A percentile compares a stretch with the other conserved stretches of the same genome.
phyloP scores from a whole-genome alignment of 92 coral and sea anemone species.

The Anthopleura xanthogrammica region DNA sequence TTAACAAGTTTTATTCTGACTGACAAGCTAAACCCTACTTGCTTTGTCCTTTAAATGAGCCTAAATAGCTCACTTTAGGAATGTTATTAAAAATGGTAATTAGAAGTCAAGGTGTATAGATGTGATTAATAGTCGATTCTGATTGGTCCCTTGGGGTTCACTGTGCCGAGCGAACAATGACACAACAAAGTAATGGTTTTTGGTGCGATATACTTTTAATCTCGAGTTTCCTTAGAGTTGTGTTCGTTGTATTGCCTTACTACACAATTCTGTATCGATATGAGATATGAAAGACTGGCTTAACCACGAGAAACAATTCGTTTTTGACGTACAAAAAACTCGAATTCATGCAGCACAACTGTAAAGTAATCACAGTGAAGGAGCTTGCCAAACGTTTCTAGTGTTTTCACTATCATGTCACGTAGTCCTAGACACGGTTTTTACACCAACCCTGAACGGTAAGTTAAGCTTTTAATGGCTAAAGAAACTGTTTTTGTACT shows the following conservation, averaged over 20 bases:
- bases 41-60: conserved; percentile 1
- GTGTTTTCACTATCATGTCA: neutral
- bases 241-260: neutral
- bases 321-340: neutral
- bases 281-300: neutral
- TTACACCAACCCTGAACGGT: neutral
- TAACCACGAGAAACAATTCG: neutral
- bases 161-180: neutral
- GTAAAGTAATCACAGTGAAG: neutral
- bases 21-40: neutral
- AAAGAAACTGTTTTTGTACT: neutral
- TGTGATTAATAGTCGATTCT: conserved; percentile 12
- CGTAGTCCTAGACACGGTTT: neutral
- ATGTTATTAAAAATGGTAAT: conserved; percentile 42
- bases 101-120: neutral
- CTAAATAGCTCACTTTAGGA: conserved; percentile 25
- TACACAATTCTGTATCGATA: neutral
- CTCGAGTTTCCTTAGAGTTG: neutral
- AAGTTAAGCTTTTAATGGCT: neutral
- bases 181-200: neutral
- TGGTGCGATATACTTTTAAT: neutral
- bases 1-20: neutral
- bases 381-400: neutral
- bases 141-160: conserved; percentile 19
- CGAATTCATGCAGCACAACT: neutral